Evolutionary conservation across 2,113 vertebrate genomes (phyloP), one percentile per base, ranked within the genome.

Genomic region (Triplophysa siluroides): DNA sequence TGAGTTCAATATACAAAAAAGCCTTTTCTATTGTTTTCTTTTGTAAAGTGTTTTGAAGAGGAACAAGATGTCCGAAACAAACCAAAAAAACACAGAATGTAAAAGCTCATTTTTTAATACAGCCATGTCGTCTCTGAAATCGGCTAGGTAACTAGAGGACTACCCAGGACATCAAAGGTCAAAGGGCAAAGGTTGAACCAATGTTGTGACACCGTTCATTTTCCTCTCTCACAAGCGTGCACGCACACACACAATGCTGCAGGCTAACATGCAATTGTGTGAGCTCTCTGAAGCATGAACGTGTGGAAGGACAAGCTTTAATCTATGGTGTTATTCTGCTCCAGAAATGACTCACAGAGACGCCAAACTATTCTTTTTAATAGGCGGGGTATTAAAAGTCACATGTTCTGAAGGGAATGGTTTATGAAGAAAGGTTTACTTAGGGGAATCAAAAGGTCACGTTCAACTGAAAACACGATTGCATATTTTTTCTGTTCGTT

Each of bases 301-400:
- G 62, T 33, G 58, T 73, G 56, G 43, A 58, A 76, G 54, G 72
- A 54, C 63, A 56, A 76, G 78, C 74, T 73, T 68, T 72, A 68
- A 78, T 60, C 74, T 76, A 45, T 4, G 43, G 56, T 54, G 68
- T 23, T 69, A 75, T 65, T 64, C 43, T 70, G 63, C 50, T 19
- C 8, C 62, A 76, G 62, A 74, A 83, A 76, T 43, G 80, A 70
- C 68, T 73, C 56, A 64, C 41, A 50, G 68, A 84, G 23, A 81
- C 58, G 33, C 65, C 29, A 64, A 12, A 67, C 69, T 61, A 38
- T 69, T 63, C 41, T 68, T 82, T 58, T 50, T 24, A 47, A 18
- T 74, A 63, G 72, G 45, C 18, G 9, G 21, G 8, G 18, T 41
- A 41, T 66, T 71, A 71, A 69, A 63, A 73, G 52, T 16, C 18